These are phyloP conservation scores for Helicoverpa zea DNA, from an alignment of 1,140 invertebrate species.

Conservation along the genomic window DNA sequence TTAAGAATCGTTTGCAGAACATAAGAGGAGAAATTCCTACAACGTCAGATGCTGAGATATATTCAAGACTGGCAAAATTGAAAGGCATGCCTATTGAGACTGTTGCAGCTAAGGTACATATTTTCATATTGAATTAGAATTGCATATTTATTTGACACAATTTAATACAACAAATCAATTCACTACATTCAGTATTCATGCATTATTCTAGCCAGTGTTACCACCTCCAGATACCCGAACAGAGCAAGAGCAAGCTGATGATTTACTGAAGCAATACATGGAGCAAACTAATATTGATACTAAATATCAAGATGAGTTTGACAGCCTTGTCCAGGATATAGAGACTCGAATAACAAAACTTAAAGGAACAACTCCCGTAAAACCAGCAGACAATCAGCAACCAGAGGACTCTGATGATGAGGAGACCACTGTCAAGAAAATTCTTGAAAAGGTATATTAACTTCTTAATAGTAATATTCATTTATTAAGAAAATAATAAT, in stretches of 20 bases:
- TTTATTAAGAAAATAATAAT: no score
- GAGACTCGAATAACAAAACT: conserved; percentile 85
- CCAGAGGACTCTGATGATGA: conserved; percentile 68
- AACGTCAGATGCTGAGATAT: conserved; percentile 86
- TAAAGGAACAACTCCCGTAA: conserved; percentile 70
- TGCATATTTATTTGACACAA: neutral
- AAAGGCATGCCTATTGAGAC: conserved; percentile 82
- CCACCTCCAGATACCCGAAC: conserved; percentile 82
- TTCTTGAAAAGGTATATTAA: conserved; percentile 74
- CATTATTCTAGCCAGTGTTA: conserved; percentile 63
- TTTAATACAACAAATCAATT: neutral
- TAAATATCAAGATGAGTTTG: conserved; percentile 77
- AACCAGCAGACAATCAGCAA: conserved; percentile 1
- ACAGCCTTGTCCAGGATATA: conserved; percentile 78
- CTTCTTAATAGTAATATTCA: neutral
- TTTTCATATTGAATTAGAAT: neutral
- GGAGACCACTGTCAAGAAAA: conserved; percentile 70
- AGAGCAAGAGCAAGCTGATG: conserved; percentile 89
- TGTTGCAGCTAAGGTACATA: conserved; percentile 66
- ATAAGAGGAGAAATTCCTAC: conserved; percentile 86
- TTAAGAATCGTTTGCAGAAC: conserved; percentile 88
- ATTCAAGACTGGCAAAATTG: conserved; percentile 86
- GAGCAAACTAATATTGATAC: conserved; percentile 87
- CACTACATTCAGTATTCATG: neutral
- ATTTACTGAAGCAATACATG: conserved; percentile 88